phyloP scores from a whole-genome alignment of 2,797 vertebrate genomes.

The Mormyrus hasselquistii region DNA sequence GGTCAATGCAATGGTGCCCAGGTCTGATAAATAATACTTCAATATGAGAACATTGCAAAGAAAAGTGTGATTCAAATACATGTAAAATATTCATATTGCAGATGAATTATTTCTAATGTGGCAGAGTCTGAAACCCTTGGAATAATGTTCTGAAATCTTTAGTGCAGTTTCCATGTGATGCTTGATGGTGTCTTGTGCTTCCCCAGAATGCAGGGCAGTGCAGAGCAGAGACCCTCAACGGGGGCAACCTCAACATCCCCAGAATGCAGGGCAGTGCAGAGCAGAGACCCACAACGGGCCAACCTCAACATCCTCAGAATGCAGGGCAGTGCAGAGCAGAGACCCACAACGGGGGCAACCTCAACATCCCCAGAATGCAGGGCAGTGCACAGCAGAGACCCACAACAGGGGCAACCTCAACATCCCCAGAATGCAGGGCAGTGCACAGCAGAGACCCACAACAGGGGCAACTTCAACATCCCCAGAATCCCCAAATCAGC shows the following conservation, averaged over 20 bases:
- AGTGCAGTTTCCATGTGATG: neutral
- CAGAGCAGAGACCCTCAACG: conserved; percentile 17
- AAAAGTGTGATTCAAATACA: neutral
- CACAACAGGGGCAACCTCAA: conserved; percentile 10
- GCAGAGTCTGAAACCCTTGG: neutral
- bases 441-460: conserved; percentile 13
- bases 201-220: neutral
- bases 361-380: neutral
- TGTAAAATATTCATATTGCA: neutral
- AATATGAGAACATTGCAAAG: neutral
- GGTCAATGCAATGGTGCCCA: neutral
- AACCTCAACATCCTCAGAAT: neutral
- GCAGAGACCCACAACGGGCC: too few relatives aligned
- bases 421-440: neutral
- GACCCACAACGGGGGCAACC: conserved; percentile 10
- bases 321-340: neutral
- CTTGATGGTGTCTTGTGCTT: neutral
- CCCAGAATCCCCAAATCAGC: neutral
- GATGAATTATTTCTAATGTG: neutral
- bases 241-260: neutral
- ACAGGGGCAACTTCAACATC: neutral
- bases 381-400: conserved; percentile 1
- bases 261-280: neutral
- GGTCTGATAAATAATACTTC: neutral
- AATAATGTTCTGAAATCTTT: neutral